These are phyloP conservation scores for Vulpes ferrilata DNA, from an alignment of 2,113 vertebrate genomes.

Conservation along the genomic window DNA sequence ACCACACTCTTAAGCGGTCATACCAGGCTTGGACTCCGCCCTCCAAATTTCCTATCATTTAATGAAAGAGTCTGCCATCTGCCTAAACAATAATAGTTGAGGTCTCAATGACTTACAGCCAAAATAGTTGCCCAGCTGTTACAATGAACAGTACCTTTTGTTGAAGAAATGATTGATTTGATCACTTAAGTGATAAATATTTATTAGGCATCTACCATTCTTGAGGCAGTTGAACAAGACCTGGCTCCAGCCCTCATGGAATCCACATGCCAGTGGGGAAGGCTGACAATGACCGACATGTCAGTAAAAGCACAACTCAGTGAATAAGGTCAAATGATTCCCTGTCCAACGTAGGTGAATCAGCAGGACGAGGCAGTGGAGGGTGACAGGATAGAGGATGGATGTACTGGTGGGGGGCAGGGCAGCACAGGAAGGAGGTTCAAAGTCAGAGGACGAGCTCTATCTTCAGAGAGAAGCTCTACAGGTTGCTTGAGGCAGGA, in stretches of 20 bases:
- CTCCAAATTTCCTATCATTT: neutral
- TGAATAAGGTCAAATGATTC: fast-evolving
- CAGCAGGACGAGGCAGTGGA: fast-evolving
- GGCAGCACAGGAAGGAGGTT: fast-evolving
- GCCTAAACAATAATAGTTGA: neutral
- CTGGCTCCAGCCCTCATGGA: neutral
- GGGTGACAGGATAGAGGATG: no score
- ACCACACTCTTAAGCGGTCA: neutral
- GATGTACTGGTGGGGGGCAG: no score
- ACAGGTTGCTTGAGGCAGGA: neutral
- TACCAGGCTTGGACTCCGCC: no score
- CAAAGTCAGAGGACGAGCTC: neutral
- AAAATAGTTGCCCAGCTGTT: neutral
- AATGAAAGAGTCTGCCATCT: neutral
- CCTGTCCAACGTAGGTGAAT: neutral
- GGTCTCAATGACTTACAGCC: neutral
- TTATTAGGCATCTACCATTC: neutral
- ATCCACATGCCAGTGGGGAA: neutral
- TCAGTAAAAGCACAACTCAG: fast-evolving
- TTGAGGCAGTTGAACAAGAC: no score
- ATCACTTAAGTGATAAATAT: neutral
- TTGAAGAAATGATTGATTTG: neutral
- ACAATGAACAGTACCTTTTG: neutral
- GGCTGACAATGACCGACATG: fast-evolving
- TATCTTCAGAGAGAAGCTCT: neutral